phyloP scores from a whole-genome alignment of 2,888 invertebrate species.

The Bugula neritina region DNA sequence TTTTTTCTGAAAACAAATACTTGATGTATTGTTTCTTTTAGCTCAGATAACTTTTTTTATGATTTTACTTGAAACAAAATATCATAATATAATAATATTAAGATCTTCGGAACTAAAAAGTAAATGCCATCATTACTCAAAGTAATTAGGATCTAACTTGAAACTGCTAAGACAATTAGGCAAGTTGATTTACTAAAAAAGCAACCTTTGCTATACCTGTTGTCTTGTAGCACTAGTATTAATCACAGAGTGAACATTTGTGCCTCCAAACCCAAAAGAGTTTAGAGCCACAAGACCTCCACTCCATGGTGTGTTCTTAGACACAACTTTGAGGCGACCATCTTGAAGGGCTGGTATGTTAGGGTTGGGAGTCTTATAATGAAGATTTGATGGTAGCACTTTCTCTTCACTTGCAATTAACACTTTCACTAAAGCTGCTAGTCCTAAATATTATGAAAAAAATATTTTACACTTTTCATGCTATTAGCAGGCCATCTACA shows the following conservation, averaged over 20 bases:
- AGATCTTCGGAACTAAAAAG: too few species aligned
- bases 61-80: too few species aligned
- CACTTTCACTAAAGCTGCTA: slow-evolving; percentile 84
- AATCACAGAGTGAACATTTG: slow-evolving; percentile 52
- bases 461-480: not conserved
- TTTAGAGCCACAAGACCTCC: slow-evolving; percentile 90
- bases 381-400: slow-evolving; percentile 82
- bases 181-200: too few species aligned
- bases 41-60: too few species aligned
- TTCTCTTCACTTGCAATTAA: slow-evolving; percentile 87
- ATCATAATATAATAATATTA: too few species aligned
- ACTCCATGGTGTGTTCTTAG: slow-evolving; percentile 73
- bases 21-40: too few species aligned
- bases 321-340: slow-evolving; percentile 80
- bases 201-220: not conserved
- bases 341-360: slow-evolving; percentile 83
- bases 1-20: not conserved
- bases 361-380: slow-evolving; percentile 76
- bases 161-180: too few species aligned
- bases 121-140: too few species aligned
- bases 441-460: slow-evolving; percentile 56
- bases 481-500: too few species aligned
- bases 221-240: slow-evolving; percentile 30
- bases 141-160: too few species aligned
- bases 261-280: slow-evolving; percentile 95